These are phyloP conservation scores for Acarapis woodi DNA, from an alignment of 1,140 invertebrate genomes.

Conservation along the genomic window DNA sequence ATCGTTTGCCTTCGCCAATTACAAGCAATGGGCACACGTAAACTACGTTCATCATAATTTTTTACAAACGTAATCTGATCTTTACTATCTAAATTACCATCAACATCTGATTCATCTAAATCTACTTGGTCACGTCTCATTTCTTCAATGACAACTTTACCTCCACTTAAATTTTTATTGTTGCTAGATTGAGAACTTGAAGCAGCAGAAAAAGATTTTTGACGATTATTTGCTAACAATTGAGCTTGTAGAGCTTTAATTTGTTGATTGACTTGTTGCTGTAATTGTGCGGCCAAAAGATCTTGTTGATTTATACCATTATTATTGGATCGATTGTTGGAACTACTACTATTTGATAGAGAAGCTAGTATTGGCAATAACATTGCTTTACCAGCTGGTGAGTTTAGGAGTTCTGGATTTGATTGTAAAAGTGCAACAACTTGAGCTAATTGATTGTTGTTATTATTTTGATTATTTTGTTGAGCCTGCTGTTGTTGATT, in stretches of 20 bases:
- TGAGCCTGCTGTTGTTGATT: neutral
- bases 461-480: neutral
- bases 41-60: slow-evolving; percentile 22
- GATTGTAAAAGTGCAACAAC: neutral
- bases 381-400: neutral
- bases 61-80: slow-evolving; percentile 6
- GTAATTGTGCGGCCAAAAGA: too few relatives aligned
- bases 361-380: neutral
- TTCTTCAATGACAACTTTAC: neutral
- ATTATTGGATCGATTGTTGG: too few relatives aligned
- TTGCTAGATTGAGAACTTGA: neutral
- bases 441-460: neutral
- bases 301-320: too few relatives aligned
- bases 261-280: too few relatives aligned
- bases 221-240: too few relatives aligned
- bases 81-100: slow-evolving; percentile 9
- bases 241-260: too few relatives aligned
- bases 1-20: slow-evolving; percentile 60
- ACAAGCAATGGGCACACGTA: slow-evolving; percentile 32
- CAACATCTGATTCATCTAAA: slow-evolving; percentile 7
- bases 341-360: too few relatives aligned
- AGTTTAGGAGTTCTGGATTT: neutral
- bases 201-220: too few relatives aligned
- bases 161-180: neutral
- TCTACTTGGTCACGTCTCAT: neutral